Base-by-base conservation (phyloP, 2,797 vertebrate species). In the Enteromius unitaeniatus region DNA sequence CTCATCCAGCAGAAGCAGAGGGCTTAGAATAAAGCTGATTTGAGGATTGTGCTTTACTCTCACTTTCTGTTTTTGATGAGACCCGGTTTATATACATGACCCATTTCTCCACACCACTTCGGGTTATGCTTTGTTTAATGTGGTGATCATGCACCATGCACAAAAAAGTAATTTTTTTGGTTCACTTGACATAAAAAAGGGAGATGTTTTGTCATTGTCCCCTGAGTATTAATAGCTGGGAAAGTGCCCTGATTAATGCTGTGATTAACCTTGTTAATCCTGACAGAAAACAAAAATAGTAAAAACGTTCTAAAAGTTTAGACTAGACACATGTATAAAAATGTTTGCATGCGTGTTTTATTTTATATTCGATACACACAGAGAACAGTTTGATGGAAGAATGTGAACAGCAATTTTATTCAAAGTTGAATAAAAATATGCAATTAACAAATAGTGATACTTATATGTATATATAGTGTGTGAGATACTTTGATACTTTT, bases 1-100 rank as follows among this genome's bases (percentile, higher is more conserved):
- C 53, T 34, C 70, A 51, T 53, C 28, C 42, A 26, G 42, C 28
- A 21, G 19, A 49, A 5, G 4, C 55, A 74, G 58, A 26, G 45
- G 60, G 60, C 72, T 67, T 67, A 67, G 34, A 51, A 37, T 19
- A 82, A 76, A 76, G 31, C 73, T 76, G 81, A 68, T 82, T 76
- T 53, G 47, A 55, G 72, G 72, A 82, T 55, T 67, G 47, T 21
- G 21, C 11, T 60, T 75, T 15, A 60, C 49, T 81, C 26, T 34
- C 53, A 1, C 55, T 51, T 6, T 34, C 8, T 10, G 62, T 10
- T 19, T 75, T 67, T 53, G 1, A 65, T 26, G 26, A 65, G 28
- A 19, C 42, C 31, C 64, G 45, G 73, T 72, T 81, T 65, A 21
- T 21, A 26, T 53, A 42, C 9, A 64, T 79, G 81, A 83, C 49